A percentile compares a stretch with the other conserved stretches of the same genome.
Conservation (phyloP, 2,113 vertebrate species). For the Potamarius usumacintae region DNA sequence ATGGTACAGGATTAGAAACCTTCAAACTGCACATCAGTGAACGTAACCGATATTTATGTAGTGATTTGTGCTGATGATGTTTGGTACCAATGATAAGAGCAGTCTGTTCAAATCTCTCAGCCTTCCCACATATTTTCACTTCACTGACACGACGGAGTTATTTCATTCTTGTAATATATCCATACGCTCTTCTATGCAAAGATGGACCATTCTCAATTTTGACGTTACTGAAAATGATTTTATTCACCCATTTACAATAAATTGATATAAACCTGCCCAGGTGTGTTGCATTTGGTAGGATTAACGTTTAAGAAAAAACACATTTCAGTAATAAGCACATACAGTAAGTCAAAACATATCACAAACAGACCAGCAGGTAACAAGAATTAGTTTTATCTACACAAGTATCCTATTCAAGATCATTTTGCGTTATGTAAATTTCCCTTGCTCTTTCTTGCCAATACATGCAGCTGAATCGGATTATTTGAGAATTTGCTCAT, state of each 20-base stretch:
- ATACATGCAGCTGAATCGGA: conserved; percentile 83
- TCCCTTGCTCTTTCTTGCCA: conserved; percentile 72
- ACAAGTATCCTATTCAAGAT: conserved; percentile 92
- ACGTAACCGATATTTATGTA: background rate
- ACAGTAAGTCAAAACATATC: conserved; percentile 98
- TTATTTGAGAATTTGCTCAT: conserved; percentile 50
- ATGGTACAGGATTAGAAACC: background rate
- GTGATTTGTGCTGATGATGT: background rate
- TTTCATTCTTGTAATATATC: background rate
- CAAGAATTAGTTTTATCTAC: conserved; percentile 94
- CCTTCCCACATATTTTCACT: conserved; percentile 5
- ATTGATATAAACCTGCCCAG: conserved; percentile 90
- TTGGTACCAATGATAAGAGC: background rate
- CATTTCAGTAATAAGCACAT: conserved; percentile 98
- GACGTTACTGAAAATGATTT: conserved; percentile 92
- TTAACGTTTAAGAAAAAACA: conserved; percentile 95
- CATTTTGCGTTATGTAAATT: conserved; percentile 76
- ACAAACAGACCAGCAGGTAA: conserved; percentile 96
- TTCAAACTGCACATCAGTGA: background rate
- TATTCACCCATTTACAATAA: conserved; percentile 93
- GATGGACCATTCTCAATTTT: conserved; percentile 67
- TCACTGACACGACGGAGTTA: background rate
- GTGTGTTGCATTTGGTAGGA: conserved; percentile 87
- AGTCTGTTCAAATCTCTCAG: background rate
- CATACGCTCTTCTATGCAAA: background rate